These are phyloP conservation scores for Chionodraco myersi DNA, from an alignment of 2,113 vertebrate species.

Conservation along the genomic window DNA sequence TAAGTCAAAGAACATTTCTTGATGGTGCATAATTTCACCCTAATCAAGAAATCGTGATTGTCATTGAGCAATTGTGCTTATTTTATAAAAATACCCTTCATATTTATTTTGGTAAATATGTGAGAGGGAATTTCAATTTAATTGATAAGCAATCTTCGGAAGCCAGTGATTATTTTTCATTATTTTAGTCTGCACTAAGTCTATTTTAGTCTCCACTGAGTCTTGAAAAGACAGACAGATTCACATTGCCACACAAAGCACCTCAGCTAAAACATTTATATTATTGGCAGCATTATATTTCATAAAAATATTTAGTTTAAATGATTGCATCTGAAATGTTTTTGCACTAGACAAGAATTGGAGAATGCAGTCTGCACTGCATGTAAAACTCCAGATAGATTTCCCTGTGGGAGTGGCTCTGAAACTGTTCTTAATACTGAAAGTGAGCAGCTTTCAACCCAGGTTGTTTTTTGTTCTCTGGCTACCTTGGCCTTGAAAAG, in stretches of 20 bases:
- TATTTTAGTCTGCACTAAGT: neutral
- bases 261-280: neutral
- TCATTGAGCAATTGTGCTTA: neutral
- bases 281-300: too few species aligned
- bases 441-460: slow-evolving; percentile 12
- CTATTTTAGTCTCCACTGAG: neutral
- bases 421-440: slow-evolving; percentile 12
- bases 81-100: neutral
- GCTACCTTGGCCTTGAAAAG: slow-evolving; percentile 17
- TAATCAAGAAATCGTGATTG: neutral
- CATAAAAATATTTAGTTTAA: neutral
- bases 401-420: neutral
- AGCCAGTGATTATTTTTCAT: neutral
- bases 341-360: neutral
- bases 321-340: neutral
- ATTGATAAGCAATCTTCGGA: neutral
- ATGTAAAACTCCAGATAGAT: neutral
- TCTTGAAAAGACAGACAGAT: neutral
- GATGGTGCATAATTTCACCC: neutral
- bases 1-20: neutral
- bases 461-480: slow-evolving; percentile 9
- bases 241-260: neutral
- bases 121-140: neutral
- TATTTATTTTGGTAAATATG: neutral
- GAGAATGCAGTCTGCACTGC: neutral